phyloP scores from a whole-genome alignment of 35 echinoderm and acorn worm genomes.

The Apostichopus japonicus region DNA sequence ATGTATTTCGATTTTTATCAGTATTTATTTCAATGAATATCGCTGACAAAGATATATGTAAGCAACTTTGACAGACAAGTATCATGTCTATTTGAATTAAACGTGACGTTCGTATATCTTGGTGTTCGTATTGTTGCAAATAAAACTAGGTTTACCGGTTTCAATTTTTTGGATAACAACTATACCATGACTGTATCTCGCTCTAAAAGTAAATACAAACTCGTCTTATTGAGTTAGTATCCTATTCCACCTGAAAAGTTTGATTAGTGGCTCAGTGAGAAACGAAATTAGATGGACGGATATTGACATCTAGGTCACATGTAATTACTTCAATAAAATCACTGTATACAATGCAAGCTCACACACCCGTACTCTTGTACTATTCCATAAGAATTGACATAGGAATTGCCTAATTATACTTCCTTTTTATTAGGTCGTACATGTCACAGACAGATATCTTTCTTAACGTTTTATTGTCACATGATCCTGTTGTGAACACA shows the following conservation, averaged over 20 bases:
- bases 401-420: not conserved
- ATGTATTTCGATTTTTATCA: too few species aligned
- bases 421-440: not conserved
- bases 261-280: not conserved
- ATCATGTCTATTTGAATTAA: too few species aligned
- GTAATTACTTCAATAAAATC: not conserved
- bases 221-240: not conserved
- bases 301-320: not conserved
- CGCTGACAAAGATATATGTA: too few species aligned
- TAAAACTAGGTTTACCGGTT: too few species aligned
- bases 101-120: too few species aligned
- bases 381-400: not conserved
- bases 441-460: not conserved
- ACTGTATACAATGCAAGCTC: not conserved
- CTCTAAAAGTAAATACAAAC: not conserved
- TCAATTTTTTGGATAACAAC: too few species aligned
- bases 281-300: not conserved
- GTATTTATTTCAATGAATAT: too few species aligned
- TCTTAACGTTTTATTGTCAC: not conserved
- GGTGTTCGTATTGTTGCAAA: too few species aligned
- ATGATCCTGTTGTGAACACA: not conserved
- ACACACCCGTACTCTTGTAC: not conserved
- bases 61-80: too few species aligned
- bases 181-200: too few species aligned
- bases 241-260: not conserved